These are phyloP conservation scores for Coenobita brevimanus DNA, from an alignment of 1,140 invertebrate genomes.

Conservation along the genomic window DNA sequence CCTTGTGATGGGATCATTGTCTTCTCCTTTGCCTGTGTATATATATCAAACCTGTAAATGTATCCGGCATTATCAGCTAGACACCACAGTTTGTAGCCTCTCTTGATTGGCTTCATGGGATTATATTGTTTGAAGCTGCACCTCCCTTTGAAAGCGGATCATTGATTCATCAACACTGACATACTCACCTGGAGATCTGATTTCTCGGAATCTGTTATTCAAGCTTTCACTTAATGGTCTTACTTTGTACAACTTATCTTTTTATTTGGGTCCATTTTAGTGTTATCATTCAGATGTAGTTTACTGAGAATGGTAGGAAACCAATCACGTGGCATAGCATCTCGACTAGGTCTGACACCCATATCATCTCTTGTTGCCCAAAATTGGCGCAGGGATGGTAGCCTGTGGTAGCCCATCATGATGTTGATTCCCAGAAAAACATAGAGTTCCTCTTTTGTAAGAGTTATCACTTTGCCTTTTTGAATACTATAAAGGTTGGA, in stretches of 20 bases:
- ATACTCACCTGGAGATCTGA: slow-evolving; percentile 1
- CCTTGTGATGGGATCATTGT: slow-evolving; percentile 68
- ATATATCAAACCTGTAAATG: slow-evolving; percentile 74
- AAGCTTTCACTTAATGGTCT: slow-evolving; percentile 34
- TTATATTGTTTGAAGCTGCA: slow-evolving; percentile 74
- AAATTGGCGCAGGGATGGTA: slow-evolving; percentile 23
- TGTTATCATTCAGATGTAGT: slow-evolving; percentile 58
- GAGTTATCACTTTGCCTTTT: slow-evolving; percentile 2
- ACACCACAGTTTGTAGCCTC: slow-evolving; percentile 74
- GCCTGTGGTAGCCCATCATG: slow-evolving; percentile 40
- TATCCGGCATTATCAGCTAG: slow-evolving; percentile 71
- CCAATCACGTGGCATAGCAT: slow-evolving; percentile 38
- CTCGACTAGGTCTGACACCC: neutral
- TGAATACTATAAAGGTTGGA: slow-evolving; percentile 47
- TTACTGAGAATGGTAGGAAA: slow-evolving; percentile 21
- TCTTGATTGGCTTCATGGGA: slow-evolving; percentile 75
- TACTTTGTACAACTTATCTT: slow-evolving; percentile 54
- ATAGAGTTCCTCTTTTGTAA: slow-evolving; percentile 45
- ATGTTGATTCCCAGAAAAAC: slow-evolving; percentile 53
- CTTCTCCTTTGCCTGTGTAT: slow-evolving; percentile 73
- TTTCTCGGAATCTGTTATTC: slow-evolving; percentile 12
- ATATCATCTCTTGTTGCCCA: slow-evolving; percentile 19
- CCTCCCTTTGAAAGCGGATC: slow-evolving; percentile 70
- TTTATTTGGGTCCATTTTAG: slow-evolving; percentile 20
- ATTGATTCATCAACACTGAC: slow-evolving; percentile 70